phyloP scores from a whole-genome alignment of 2,113 vertebrate species.

The Dipodomys ordii region DNA sequence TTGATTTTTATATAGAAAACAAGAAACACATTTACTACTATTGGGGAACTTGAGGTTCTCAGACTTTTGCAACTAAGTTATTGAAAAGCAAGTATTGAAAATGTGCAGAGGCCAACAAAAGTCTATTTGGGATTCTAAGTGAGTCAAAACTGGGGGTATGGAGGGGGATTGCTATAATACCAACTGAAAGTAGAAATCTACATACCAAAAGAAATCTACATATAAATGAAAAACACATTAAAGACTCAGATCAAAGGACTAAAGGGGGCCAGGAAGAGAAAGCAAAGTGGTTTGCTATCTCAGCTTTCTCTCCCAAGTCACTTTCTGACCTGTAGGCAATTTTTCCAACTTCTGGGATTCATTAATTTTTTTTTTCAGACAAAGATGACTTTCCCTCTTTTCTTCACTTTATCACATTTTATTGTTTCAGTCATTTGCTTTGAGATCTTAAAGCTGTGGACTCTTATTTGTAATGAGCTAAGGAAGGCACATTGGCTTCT shows the following conservation, averaged over 20 bases:
- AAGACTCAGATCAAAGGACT: conserved; percentile 34
- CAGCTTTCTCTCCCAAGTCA: not conserved
- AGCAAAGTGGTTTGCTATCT: not conserved
- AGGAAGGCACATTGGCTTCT: conserved; percentile 53
- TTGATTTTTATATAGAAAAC: not conserved
- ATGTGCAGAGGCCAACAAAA: not conserved
- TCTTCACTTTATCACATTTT: conserved; percentile 44
- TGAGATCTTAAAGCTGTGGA: conserved; percentile 60
- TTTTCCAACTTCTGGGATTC: conserved; percentile 41
- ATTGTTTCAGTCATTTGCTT: conserved; percentile 58
- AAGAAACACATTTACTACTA: not conserved
- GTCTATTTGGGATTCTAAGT: conserved; percentile 48
- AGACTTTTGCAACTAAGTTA: not conserved
- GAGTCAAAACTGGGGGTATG: conserved; percentile 30
- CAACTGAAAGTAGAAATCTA: conserved; percentile 58
- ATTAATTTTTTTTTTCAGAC: not conserved
- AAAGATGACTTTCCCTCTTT: not conserved
- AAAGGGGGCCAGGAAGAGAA: not conserved
- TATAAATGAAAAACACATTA: conserved; percentile 61
- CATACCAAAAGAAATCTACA: conserved; percentile 66
- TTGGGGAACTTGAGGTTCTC: conserved; percentile 16
- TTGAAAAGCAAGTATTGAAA: not conserved
- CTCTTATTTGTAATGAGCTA: conserved; percentile 52
- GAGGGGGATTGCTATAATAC: not conserved
- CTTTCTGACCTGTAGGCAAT: conserved; percentile 39